Base-by-base conservation (phyloP, 2,797 vertebrate genomes). In the Parambassis ranga region DNA sequence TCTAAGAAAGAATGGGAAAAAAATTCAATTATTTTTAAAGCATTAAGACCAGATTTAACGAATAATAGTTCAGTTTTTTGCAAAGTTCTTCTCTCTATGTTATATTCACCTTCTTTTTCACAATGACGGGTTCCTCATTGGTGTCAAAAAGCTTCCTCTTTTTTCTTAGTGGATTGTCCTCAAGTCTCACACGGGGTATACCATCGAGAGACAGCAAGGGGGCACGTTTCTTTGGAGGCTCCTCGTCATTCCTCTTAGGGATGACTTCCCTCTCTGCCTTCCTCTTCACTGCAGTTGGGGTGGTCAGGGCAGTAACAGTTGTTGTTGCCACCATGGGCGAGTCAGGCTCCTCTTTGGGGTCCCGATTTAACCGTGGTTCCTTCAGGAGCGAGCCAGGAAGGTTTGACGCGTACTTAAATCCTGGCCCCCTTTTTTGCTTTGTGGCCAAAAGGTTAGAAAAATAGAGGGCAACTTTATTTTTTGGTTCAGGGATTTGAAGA, bases 381-480 rank as follows among this genome's bases (percentile, higher is more conserved):
- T 97, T 98, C 52, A 98, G 92, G 36, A 98, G 83, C 0, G 97
- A 99, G 67, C 97, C 96, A 0, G 97, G 97, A 55, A 99, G 95
- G 88, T 96, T 98, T 22, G 97, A 98, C 0, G 97, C 97, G 1
- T 97, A 99, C 84, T 99, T 99, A 81, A 99, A 99, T 49, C 97
- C 97, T 33, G 97, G 97, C 65, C 97, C 97, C 87, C 97, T 95
- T 94, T 98, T 98, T 97, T 98, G 97, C 96, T 98, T 98, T 92
- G 94, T 93, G 91, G 93, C 95, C 95, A 97, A 91, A 94, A 92
- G 62, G 76, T 84, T 93, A 90, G 87, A 92, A 93, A 87, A 91
- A 91, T 89, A 88, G 35, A 89, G 80, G 90, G 87, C 87, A 86
- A 94, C 93, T 95, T 95, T 96, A 97, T 98, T 97, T 78, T 93